Conservation (phyloP, 2,113 vertebrate species). For the Lophius piscatorius region DNA sequence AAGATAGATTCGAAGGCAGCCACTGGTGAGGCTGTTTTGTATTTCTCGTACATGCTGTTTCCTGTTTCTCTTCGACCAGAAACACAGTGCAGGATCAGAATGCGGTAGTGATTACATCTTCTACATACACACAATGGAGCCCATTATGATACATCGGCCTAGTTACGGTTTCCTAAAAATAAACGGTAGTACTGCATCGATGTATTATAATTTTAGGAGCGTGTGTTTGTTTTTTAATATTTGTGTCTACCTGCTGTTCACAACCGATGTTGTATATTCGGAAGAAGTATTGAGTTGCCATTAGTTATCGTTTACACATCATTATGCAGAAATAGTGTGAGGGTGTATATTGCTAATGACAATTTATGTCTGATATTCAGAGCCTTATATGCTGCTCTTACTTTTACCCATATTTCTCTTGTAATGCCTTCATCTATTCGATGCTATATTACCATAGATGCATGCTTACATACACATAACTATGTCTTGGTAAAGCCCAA, state of each 20-base stretch:
- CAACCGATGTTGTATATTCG: no score
- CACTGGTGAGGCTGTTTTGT: conserved; percentile 28
- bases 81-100: conserved; percentile 50
- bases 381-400: no score
- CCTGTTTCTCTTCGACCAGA: conserved; percentile 53
- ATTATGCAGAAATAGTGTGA: no score
- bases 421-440: no score
- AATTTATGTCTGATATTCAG: no score
- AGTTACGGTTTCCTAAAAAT: conserved; percentile 26
- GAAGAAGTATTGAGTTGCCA: no score
- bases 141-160: conserved; percentile 21
- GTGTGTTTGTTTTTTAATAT: conserved; percentile 5
- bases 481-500: no score
- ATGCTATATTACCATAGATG: no score
- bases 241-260: conserved; percentile 11
- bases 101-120: conserved; percentile 23
- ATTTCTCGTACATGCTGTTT: conserved; percentile 42
- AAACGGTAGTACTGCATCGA: conserved; percentile 33
- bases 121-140: conserved; percentile 9
- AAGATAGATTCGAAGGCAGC: neutral
- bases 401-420: no score
- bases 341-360: no score
- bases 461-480: no score
- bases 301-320: no score
- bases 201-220: conserved; percentile 18